These are phyloP conservation scores for Lysiphlebus fabarum DNA, from an alignment of 1,140 invertebrate genomes.

Conservation along the genomic window DNA sequence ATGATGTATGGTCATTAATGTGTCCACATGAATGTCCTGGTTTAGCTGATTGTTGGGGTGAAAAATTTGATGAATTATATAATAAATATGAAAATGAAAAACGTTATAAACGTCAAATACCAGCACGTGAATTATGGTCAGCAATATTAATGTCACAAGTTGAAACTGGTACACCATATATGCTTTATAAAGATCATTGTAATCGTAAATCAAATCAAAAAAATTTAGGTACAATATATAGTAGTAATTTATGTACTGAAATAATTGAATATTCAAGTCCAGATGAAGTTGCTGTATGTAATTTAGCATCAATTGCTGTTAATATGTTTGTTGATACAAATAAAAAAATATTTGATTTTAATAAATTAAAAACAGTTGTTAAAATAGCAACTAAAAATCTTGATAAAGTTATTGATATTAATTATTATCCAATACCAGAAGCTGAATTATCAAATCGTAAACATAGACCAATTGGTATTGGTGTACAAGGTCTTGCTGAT, in stretches of 20 bases:
- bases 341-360: slow-evolving; percentile 81
- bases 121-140: slow-evolving; percentile 89
- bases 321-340: slow-evolving; percentile 89
- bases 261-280: slow-evolving; percentile 89
- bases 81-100: slow-evolving; percentile 84
- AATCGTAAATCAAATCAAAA: slow-evolving; percentile 98
- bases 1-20: slow-evolving; percentile 93
- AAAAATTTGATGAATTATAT: slow-evolving; percentile 92
- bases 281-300: slow-evolving; percentile 97
- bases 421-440: slow-evolving; percentile 92
- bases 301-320: slow-evolving; percentile 96
- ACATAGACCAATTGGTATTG: slow-evolving; percentile 95
- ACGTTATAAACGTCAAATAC: slow-evolving; percentile 70
- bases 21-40: slow-evolving; percentile 93
- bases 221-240: slow-evolving; percentile 98
- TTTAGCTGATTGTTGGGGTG: slow-evolving; percentile 87
- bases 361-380: slow-evolving; percentile 81
- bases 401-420: slow-evolving; percentile 97
- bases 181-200: slow-evolving; percentile 97
- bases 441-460: slow-evolving; percentile 83
- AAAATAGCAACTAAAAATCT: slow-evolving; percentile 90
- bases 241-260: slow-evolving; percentile 97
- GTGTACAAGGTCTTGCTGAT: slow-evolving; percentile 95
- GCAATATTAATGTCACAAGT: slow-evolving; percentile 94
- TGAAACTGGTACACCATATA: slow-evolving; percentile 97